A percentile compares a stretch with the other conserved stretches of the same genome.
Evolutionary conservation across 64 coral and sea anemone genomes (phyloP).

Genomic region (Pocillopora damicornis): DNA sequence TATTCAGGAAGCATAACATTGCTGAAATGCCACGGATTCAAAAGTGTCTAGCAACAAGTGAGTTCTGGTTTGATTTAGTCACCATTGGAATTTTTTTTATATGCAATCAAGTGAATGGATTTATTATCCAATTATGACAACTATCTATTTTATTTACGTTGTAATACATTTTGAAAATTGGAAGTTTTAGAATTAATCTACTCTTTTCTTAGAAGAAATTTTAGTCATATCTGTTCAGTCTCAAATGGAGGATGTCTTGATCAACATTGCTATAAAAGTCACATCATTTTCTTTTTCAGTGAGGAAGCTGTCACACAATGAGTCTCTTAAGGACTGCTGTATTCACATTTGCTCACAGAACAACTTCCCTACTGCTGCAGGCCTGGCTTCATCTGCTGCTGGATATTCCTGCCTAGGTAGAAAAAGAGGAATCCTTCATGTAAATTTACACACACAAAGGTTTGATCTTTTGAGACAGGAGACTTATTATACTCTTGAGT

Average conservation of each 20-base stretch:
- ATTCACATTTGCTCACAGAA: slow-evolving; percentile 87
- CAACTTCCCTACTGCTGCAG: slow-evolving; percentile 96
- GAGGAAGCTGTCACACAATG: slow-evolving; percentile 30
- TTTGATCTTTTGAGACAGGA: too few relatives aligned
- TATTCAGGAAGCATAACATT: slow-evolving; percentile 52
- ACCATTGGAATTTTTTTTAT: not conserved
- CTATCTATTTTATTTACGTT: too few relatives aligned
- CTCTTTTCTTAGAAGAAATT: too few relatives aligned
- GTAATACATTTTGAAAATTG: too few relatives aligned
- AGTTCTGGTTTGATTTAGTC: not conserved
- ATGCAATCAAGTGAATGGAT: not conserved
- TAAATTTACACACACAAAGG: too few relatives aligned
- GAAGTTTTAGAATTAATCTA: too few relatives aligned
- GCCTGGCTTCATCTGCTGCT: slow-evolving; percentile 92
- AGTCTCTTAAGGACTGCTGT: slow-evolving; percentile 42
- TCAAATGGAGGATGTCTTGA: not conserved
- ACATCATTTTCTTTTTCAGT: slow-evolving; percentile 52
- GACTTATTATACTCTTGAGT: too few relatives aligned
- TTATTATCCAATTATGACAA: too few relatives aligned
- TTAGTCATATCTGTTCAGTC: too few relatives aligned
- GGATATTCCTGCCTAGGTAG: slow-evolving; percentile 91
- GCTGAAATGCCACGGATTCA: slow-evolving; percentile 81
- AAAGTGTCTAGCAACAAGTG: slow-evolving; percentile 66
- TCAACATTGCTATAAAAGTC: not conserved
- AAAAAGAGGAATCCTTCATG: too few relatives aligned